A percentile compares a stretch with the other conserved stretches of the same genome.
Conservation (phyloP, 2,888 invertebrate species). For the Xestia c-nigrum region DNA sequence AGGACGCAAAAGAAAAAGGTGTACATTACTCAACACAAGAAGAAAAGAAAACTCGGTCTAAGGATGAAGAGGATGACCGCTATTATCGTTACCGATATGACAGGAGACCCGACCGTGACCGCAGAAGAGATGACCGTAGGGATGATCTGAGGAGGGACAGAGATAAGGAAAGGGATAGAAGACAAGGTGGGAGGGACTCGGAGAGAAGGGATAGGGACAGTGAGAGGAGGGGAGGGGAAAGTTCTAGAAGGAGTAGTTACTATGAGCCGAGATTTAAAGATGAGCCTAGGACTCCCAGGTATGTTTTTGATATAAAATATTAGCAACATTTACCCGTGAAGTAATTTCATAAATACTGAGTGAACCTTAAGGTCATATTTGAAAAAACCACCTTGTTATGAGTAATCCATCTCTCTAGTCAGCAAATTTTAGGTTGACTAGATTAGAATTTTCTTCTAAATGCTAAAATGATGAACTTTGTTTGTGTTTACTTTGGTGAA, state of each 20-base stretch:
- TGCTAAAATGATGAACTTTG: neutral
- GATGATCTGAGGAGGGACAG: conserved; percentile 72
- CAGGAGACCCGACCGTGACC: conserved; percentile 74
- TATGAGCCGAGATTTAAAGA: conserved; percentile 93
- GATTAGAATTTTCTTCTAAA: too few relatives aligned
- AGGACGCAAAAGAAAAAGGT: conserved; percentile 92
- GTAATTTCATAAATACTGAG: neutral
- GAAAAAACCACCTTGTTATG: neutral
- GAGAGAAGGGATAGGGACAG: conserved; percentile 76
- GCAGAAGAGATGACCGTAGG: conserved; percentile 72
- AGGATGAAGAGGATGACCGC: conserved; percentile 82
- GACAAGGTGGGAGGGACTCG: conserved; percentile 73
- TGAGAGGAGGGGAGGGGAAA: conserved; percentile 81
- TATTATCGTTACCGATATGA: conserved; percentile 81
- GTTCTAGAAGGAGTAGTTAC: conserved; percentile 87
- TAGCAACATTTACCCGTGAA: neutral
- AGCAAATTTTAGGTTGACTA: too few relatives aligned
- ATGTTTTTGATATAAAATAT: conserved; percentile 27
- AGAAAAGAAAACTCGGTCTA: conserved; percentile 83
- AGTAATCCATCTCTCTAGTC: neutral
- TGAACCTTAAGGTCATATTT: neutral
- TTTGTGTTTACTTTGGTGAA: neutral
- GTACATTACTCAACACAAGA: conserved; percentile 93
- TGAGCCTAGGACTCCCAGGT: conserved; percentile 96
- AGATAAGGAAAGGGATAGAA: conserved; percentile 73